Conservation (phyloP, 2,888 invertebrate species). For the Drosophila tripunctata region DNA sequence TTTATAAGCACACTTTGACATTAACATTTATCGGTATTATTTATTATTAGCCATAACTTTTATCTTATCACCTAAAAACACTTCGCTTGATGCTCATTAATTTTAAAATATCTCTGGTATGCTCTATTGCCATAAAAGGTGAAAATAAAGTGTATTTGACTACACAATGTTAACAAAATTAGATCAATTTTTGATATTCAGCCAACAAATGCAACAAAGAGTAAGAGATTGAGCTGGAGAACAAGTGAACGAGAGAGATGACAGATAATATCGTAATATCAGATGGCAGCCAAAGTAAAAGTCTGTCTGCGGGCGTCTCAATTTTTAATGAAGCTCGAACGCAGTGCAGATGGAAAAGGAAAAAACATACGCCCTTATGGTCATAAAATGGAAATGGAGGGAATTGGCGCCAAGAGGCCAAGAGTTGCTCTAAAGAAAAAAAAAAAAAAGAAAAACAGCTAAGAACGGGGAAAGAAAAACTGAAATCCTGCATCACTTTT, state of each 20-base stretch:
- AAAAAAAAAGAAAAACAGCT: not conserved
- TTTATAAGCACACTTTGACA: not conserved
- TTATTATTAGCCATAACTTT: constrained; percentile 6
- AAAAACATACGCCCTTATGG: constrained; percentile 28
- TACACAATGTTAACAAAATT: not conserved
- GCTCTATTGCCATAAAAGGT: not conserved
- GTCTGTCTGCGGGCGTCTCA: constrained; percentile 52
- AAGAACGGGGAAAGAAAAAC: constrained; percentile 10
- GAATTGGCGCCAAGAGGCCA: constrained; percentile 53
- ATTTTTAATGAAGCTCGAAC: constrained; percentile 56
- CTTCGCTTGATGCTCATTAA: constrained; percentile 7
- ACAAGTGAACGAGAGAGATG: not conserved
- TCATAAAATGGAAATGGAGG: constrained; percentile 51
- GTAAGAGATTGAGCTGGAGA: not conserved
- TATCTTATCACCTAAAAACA: constrained; percentile 12
- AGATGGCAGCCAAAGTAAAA: constrained; percentile 39
- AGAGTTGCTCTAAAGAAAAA: constrained; percentile 18
- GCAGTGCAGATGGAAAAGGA: constrained; percentile 11
- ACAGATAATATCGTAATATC: constrained; percentile 29
- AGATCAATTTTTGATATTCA: not conserved
- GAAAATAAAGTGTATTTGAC: not conserved
- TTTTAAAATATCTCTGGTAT: not conserved
- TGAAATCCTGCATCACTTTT: constrained; percentile 49
- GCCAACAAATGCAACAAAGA: not conserved
- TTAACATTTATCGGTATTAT: not conserved